These are phyloP conservation scores for Jordanella pulchra DNA, from an alignment of 2,797 vertebrate genomes.

Conservation along the genomic window DNA sequence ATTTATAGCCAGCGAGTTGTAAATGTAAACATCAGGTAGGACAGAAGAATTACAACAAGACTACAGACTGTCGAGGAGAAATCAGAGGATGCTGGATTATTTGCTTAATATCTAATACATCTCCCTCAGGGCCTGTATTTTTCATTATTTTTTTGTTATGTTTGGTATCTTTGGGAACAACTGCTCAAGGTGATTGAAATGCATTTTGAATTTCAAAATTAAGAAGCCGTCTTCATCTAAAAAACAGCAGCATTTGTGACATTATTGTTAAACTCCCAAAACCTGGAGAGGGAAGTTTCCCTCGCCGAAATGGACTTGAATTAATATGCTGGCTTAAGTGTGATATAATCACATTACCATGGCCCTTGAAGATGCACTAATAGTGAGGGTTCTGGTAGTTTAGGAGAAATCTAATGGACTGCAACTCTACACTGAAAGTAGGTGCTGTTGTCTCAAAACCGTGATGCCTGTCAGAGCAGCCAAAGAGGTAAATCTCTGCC, in stretches of 20 bases:
- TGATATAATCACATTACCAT: conserved; percentile 41
- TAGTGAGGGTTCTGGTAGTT: conserved; percentile 25
- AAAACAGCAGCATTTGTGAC: conserved; percentile 16
- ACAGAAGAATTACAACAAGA: background rate
- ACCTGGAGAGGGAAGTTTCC: conserved; percentile 30
- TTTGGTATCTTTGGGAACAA: no score
- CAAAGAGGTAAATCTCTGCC: conserved; percentile 12
- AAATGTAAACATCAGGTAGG: no score
- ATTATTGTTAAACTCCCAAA: conserved; percentile 37
- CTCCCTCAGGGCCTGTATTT: background rate
- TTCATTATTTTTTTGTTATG: background rate
- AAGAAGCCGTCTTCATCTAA: conserved; percentile 16
- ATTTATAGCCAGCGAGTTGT: background rate
- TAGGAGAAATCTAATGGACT: conserved; percentile 27
- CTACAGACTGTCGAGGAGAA: background rate
- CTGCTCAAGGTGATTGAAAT: background rate
- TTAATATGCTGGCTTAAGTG: conserved; percentile 35
- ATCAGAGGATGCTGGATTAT: background rate
- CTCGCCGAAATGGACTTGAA: conserved; percentile 18
- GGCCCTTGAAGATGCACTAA: conserved; percentile 21
- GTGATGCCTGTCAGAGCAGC: conserved; percentile 14
- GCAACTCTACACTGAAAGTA: conserved; percentile 14
- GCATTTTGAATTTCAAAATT: conserved; percentile 14
- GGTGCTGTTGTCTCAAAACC: conserved; percentile 1
- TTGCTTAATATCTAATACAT: background rate